phyloP scores from a whole-genome alignment of 1,140 invertebrate species.

The Bactericera cockerelli region DNA sequence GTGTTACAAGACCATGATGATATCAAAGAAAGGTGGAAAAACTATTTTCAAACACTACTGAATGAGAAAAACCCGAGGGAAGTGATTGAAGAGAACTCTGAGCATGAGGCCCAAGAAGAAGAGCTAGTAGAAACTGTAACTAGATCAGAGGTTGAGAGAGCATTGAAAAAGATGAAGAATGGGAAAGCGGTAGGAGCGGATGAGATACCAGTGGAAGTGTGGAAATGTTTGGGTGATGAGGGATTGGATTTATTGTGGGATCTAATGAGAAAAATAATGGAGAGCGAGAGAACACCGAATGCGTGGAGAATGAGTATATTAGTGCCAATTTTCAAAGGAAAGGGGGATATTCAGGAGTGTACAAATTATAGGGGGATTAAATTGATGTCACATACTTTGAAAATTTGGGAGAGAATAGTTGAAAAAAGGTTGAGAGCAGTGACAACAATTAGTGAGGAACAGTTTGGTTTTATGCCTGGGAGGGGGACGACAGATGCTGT shows the following conservation, averaged over 20 bases:
- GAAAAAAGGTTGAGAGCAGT: neutral
- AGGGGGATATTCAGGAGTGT: slow-evolving; percentile 8
- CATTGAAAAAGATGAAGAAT: slow-evolving; percentile 11
- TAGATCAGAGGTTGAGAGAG: neutral
- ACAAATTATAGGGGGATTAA: slow-evolving; percentile 9
- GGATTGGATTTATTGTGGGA: slow-evolving; percentile 11
- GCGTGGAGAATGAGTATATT: slow-evolving; percentile 9
- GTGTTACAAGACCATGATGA: slow-evolving; percentile 5
- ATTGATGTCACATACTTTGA: slow-evolving; percentile 10
- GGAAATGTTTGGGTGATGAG: slow-evolving; percentile 12
- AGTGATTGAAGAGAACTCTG: slow-evolving; percentile 8
- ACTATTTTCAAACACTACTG: slow-evolving; percentile 12
- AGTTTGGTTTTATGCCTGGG: slow-evolving; percentile 3
- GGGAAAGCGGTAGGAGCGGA: slow-evolving; percentile 12
- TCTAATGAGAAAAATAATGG: slow-evolving; percentile 11
- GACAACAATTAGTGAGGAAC: neutral
- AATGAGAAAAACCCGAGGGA: slow-evolving; percentile 10
- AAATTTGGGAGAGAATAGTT: slow-evolving; percentile 9
- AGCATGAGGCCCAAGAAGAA: neutral
- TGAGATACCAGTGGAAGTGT: slow-evolving; percentile 13
- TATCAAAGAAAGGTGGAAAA: slow-evolving; percentile 10
- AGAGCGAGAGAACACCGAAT: slow-evolving; percentile 3
- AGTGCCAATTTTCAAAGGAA: slow-evolving; percentile 12
- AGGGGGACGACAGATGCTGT: slow-evolving; percentile 1
- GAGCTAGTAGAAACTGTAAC: neutral